Base-by-base conservation (phyloP, 2,797 vertebrate species). In the Dryobates pubescens region DNA sequence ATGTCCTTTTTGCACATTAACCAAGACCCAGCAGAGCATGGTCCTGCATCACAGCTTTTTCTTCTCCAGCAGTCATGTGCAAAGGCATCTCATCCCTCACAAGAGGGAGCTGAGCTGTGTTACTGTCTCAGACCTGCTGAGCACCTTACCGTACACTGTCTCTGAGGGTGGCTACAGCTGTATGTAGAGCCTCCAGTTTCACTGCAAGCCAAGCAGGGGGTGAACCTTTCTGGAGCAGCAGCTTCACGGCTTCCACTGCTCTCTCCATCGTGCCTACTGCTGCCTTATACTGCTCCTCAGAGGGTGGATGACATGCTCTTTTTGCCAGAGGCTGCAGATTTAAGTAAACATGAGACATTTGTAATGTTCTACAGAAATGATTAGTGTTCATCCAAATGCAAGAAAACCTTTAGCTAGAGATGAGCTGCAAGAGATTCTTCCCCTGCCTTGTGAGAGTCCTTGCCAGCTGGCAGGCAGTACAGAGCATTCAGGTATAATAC, bases 301-400 rank as follows among this genome's bases (percentile, higher is more conserved):
- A 45, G 17, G 94, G 93, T 5, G 75, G 82, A 53, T 96, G 98
- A 27, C 99, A 98, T 7, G 97, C 97, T 97, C 97, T 98, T 94
- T 99, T 99, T 10, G 97, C 95, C 71, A 93, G 96, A 1, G 98
- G 98, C 99, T 99, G 96, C 67, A 73, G 85, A 92, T 71, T 63
- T 10, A 95, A 96, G 70, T 17, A 88, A 86, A 85, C 30, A 11
- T 1, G 5, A 86, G 61, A 82, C 27, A 32, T 20, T 88, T 77
- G 15, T 49, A 82, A 43, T 17, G 12, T 17, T 38, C 24, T 54
- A 11, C 2, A 3, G 24, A 5, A 47, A 24, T 4, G 5, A 71
- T 71, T 17, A 6, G 63, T 41, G 34, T 30, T 81, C 26, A 57
- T 30, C 23, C 57, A 76, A 76, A 65, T 7, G 7, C 43, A 72